Percentiles rank a stretch among this genome's conserved stretches.
phyloP scores from a whole-genome alignment of 1,140 invertebrate genomes.

The Sarcophaga bullata region DNA sequence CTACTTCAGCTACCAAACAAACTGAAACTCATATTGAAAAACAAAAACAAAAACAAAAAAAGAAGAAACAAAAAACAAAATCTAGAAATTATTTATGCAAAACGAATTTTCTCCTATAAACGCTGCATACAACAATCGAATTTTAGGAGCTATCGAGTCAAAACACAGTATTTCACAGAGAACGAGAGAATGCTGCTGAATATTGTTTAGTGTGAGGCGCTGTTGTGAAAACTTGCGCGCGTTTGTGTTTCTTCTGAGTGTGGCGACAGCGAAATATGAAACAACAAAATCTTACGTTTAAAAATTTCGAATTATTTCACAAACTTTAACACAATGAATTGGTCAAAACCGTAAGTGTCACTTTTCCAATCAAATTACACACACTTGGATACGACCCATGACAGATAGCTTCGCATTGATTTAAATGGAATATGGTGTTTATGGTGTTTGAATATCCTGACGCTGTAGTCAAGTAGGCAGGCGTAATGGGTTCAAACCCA shows the following conservation, averaged over 20 bases:
- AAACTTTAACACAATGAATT: neutral
- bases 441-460: too few species aligned
- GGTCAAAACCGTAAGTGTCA: too few species aligned
- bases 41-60: too few species aligned
- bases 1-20: too few species aligned
- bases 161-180: neutral
- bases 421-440: too few species aligned
- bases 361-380: too few species aligned
- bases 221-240: neutral
- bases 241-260: neutral
- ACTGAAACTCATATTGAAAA: neutral
- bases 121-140: slow-evolving; percentile 2
- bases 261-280: neutral
- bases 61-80: slow-evolving; percentile 30
- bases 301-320: neutral
- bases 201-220: neutral
- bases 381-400: too few species aligned
- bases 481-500: neutral
- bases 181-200: neutral
- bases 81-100: slow-evolving; percentile 35
- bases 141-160: neutral
- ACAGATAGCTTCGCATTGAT: too few species aligned
- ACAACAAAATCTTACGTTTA: neutral
- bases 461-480: neutral
- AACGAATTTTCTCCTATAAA: slow-evolving; percentile 32